phyloP scores from a whole-genome alignment of 2,113 vertebrate species.

The Merops nubicus region DNA sequence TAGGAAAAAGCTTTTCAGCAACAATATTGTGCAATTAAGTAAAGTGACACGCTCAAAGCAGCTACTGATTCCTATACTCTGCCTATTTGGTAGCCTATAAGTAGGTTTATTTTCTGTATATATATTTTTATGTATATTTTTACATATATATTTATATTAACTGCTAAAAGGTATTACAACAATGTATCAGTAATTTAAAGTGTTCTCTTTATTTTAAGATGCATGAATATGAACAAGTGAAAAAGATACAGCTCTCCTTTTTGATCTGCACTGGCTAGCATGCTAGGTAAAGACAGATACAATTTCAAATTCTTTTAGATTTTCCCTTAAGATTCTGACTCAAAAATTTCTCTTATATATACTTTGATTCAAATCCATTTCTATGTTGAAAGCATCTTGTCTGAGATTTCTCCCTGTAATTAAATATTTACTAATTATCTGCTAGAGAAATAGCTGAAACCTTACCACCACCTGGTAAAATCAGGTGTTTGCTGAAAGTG shows the following conservation, averaged over 20 bases:
- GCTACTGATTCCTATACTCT: neutral
- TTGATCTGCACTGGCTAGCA: neutral
- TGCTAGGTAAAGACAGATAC: neutral
- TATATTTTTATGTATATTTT: neutral
- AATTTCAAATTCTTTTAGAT: neutral
- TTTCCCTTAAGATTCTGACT: neutral
- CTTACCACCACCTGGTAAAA: neutral
- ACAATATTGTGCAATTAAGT: neutral
- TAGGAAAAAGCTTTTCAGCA: neutral
- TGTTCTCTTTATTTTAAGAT: neutral
- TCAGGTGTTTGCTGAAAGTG: neutral
- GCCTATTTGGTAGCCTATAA: neutral
- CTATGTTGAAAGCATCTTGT: neutral
- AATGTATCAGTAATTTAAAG: neutral
- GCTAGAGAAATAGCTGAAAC: neutral
- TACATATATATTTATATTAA: neutral
- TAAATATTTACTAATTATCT: neutral
- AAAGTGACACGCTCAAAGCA: neutral
- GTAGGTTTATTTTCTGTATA: neutral
- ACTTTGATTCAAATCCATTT: neutral
- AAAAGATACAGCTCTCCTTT: neutral
- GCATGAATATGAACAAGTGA: neutral
- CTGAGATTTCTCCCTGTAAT: neutral
- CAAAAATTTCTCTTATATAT: neutral
- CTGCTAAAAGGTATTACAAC: neutral